These are phyloP conservation scores for Malacoraja senta DNA, from an alignment of 2,797 vertebrate genomes.

Conservation along the genomic window DNA sequence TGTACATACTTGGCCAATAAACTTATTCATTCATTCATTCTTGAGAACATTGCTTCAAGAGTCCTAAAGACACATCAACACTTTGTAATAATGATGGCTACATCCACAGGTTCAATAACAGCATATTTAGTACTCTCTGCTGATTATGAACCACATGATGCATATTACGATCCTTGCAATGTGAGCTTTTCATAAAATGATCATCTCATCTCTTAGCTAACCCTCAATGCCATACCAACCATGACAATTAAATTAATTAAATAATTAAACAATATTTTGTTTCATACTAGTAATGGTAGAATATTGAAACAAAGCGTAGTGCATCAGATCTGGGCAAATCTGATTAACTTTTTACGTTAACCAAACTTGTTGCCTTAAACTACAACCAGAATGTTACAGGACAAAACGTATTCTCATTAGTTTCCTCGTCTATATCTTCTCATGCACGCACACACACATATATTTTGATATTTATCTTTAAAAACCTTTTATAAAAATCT, in stretches of 20 bases:
- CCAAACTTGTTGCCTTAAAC: neutral
- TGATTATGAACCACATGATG: conserved; percentile 3
- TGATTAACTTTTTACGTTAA: neutral
- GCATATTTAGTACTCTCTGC: neutral
- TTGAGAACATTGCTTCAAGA: neutral
- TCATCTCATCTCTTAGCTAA: neutral
- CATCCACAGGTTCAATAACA: conserved; percentile 3
- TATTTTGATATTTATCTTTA: neutral
- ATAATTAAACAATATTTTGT: neutral
- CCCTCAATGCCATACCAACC: neutral
- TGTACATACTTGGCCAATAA: too few relatives aligned
- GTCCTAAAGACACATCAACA: neutral
- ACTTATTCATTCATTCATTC: neutral
- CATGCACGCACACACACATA: neutral
- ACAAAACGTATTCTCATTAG: neutral
- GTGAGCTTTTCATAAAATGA: neutral
- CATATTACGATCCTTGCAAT: neutral
- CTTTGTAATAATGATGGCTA: neutral
- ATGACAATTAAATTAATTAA: neutral
- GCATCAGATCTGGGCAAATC: neutral
- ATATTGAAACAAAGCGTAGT: neutral
- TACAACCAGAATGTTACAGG: neutral
- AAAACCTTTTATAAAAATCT: too few relatives aligned
- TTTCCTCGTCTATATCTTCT: neutral
- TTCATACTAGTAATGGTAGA: neutral